Evolutionary conservation across 2,888 invertebrate genomes (phyloP).

Genomic region (Theristus sp.): DNA sequence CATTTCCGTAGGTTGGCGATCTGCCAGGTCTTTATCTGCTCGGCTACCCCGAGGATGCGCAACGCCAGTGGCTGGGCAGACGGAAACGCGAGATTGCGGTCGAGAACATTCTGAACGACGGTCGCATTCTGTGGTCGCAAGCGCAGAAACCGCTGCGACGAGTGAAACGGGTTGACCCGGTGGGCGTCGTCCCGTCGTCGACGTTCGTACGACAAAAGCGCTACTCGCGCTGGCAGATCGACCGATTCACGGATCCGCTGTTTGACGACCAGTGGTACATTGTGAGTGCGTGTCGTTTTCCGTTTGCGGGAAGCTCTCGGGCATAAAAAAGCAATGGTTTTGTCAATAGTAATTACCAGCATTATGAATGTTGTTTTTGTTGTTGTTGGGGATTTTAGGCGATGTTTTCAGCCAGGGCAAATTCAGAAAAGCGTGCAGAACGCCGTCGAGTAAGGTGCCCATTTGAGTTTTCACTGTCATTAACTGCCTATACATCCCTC

Average conservation of each 20-base stretch:
- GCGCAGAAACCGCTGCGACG: neutral
- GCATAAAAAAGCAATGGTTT: no score
- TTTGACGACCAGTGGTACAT: constrained; percentile 4
- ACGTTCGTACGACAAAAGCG: neutral
- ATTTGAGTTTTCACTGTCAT: no score
- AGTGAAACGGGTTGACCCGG: neutral
- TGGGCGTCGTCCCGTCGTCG: neutral
- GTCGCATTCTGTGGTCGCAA: neutral
- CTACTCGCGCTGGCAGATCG: neutral
- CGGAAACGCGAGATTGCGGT: neutral
- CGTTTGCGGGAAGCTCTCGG: no score
- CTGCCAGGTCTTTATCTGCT: neutral
- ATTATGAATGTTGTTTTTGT: neutral
- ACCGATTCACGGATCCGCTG: constrained; percentile 1
- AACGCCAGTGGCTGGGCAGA: neutral
- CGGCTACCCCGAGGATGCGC: neutral
- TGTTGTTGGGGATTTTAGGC: neutral
- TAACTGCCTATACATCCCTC: no score
- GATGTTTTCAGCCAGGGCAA: no score
- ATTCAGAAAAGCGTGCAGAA: no score
- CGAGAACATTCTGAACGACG: neutral
- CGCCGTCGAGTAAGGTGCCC: no score
- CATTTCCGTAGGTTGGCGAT: neutral
- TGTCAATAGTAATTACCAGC: no score
- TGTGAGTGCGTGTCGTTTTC: constrained; percentile 1